These are phyloP conservation scores for Phodopus roborovskii DNA, from an alignment of 2,113 vertebrate species.

Conservation along the genomic window DNA sequence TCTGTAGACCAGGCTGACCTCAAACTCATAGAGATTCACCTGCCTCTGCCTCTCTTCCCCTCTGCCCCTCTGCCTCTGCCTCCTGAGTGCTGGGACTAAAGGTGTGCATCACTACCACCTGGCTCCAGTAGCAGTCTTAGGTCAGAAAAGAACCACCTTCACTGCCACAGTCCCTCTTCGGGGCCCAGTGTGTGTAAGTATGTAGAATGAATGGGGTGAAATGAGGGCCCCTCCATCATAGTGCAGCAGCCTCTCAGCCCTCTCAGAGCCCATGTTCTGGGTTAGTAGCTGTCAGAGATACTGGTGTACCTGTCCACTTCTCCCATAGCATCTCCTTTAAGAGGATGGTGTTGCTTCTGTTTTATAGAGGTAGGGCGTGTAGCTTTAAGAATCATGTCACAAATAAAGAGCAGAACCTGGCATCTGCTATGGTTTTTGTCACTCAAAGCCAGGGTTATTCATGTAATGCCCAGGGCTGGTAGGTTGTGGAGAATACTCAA, in stretches of 20 bases:
- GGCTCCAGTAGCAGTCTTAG: not conserved
- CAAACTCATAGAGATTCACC: too few relatives aligned
- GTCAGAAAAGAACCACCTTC: not conserved
- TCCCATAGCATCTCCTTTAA: not conserved
- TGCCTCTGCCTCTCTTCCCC: too few relatives aligned
- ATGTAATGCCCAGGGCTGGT: too few relatives aligned
- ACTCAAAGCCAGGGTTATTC: not conserved
- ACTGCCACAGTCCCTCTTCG: not conserved
- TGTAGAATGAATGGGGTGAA: not conserved
- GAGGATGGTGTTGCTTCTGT: not conserved
- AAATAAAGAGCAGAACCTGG: not conserved
- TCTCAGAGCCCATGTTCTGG: not conserved
- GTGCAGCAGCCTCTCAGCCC: not conserved
- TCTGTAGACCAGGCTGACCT: too few relatives aligned
- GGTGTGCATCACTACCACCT: too few relatives aligned
- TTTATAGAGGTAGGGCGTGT: not conserved
- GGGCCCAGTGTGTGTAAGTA: not conserved
- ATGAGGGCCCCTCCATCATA: not conserved
- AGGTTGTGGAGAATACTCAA: not conserved
- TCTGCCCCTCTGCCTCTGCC: too few relatives aligned
- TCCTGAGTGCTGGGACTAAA: too few relatives aligned
- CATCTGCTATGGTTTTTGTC: accelerated
- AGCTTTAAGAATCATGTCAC: not conserved
- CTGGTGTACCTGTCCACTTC: not conserved
- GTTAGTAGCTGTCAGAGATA: not conserved